These are phyloP conservation scores for Aulostomus chinensis DNA, from an alignment of 2,797 vertebrate species.

Conservation along the genomic window DNA sequence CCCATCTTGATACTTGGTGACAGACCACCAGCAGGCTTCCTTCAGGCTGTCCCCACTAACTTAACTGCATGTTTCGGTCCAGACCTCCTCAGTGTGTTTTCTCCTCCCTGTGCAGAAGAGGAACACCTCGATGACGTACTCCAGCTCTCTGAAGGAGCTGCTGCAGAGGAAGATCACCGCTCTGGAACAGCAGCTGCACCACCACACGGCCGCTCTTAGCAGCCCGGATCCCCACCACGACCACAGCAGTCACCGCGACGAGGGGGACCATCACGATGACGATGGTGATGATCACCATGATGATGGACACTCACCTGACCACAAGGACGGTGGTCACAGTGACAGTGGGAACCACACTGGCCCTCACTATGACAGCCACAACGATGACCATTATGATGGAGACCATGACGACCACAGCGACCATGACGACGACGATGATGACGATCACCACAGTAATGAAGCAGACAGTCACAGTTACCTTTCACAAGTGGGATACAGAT, in stretches of 20 bases:
- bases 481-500: constrained; percentile 48
- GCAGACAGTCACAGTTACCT: constrained; percentile 55
- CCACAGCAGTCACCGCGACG: constrained; percentile 23
- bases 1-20: too few species aligned
- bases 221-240: constrained; percentile 32
- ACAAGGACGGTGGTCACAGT: not conserved
- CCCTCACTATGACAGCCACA: constrained; percentile 8
- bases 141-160: constrained; percentile 82
- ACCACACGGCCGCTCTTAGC: constrained; percentile 37
- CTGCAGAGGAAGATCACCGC: constrained; percentile 84
- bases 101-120: constrained; percentile 63
- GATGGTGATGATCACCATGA: constrained; percentile 15
- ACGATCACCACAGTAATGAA: constrained; percentile 52
- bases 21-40: not conserved
- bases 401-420: constrained; percentile 1
- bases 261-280: constrained; percentile 11
- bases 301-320: constrained; percentile 8
- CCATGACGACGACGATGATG: constrained; percentile 16
- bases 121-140: constrained; percentile 81
- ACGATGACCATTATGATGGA: constrained; percentile 7
- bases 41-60: too few species aligned
- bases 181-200: constrained; percentile 83
- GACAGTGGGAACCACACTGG: constrained; percentile 1
- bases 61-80: too few species aligned
- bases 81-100: constrained; percentile 1